phyloP scores from a whole-genome alignment of 2,888 invertebrate genomes.

The Sabatieria punctata region DNA sequence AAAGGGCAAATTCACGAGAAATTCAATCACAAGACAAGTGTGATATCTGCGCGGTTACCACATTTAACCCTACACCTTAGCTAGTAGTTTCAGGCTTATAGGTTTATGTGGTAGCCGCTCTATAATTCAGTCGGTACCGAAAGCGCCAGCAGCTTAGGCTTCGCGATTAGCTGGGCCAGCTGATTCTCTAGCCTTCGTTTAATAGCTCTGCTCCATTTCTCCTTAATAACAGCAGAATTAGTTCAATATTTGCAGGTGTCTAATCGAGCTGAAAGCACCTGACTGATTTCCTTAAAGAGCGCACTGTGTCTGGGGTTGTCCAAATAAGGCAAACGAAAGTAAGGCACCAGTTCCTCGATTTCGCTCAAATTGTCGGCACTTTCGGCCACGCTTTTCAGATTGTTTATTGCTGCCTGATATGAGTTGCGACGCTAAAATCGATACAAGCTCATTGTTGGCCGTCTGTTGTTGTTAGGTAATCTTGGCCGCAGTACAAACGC shows the following conservation, averaged over 20 bases:
- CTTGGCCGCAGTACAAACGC: no score
- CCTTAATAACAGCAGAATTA: neutral
- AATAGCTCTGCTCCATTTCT: neutral
- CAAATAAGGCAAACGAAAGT: slow-evolving; percentile 44
- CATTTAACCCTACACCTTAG: no score
- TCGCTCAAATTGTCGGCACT: slow-evolving; percentile 39
- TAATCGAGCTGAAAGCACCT: slow-evolving; percentile 17
- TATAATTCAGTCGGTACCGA: no score
- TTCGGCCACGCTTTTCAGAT: neutral
- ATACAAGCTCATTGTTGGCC: neutral
- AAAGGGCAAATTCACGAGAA: no score
- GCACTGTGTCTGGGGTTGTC: slow-evolving; percentile 40
- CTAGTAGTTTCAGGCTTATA: no score
- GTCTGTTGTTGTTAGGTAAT: no score
- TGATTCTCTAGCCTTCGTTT: slow-evolving; percentile 6
- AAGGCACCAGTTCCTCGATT: slow-evolving; percentile 41
- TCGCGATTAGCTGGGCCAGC: no score
- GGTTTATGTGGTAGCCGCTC: no score
- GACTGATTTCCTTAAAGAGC: slow-evolving; percentile 40
- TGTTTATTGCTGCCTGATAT: neutral
- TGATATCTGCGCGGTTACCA: no score
- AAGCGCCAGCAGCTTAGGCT: no score
- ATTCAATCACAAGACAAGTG: no score
- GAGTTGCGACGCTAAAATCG: neutral
- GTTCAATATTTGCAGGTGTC: neutral